Evolutionary conservation across 1,140 invertebrate species (phyloP).

Genomic region (Rhopalosiphum padi): DNA sequence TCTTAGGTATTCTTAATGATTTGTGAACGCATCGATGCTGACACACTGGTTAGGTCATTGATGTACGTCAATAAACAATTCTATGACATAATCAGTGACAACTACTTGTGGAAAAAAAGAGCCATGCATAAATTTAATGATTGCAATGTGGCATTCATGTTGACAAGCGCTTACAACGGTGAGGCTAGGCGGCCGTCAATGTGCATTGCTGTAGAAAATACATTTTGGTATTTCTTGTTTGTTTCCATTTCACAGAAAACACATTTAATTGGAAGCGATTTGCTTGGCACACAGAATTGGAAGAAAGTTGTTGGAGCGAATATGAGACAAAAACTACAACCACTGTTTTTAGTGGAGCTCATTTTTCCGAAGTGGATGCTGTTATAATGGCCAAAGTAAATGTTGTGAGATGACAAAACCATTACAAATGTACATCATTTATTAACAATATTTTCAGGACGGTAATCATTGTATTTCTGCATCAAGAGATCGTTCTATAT

Average conservation of each 20-base stretch:
- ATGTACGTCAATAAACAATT: slow-evolving; percentile 43
- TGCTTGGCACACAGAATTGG: slow-evolving; percentile 28
- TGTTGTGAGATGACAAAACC: neutral
- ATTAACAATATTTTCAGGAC: neutral
- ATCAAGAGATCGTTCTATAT: slow-evolving; percentile 51
- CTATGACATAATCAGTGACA: slow-evolving; percentile 21
- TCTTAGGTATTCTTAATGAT: slow-evolving; percentile 36
- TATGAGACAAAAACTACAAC: slow-evolving; percentile 45
- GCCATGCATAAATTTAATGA: neutral
- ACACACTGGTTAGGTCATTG: slow-evolving; percentile 25
- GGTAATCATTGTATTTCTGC: slow-evolving; percentile 40
- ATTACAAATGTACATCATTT: neutral
- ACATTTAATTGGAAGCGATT: slow-evolving; percentile 48
- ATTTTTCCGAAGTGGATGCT: slow-evolving; percentile 51
- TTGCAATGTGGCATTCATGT: neutral
- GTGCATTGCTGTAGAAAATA: neutral
- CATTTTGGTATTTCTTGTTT: neutral
- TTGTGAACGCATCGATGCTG: slow-evolving; percentile 11
- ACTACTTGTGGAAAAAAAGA: slow-evolving; percentile 38
- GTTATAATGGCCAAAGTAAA: slow-evolving; percentile 36
- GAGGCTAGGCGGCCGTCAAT: neutral
- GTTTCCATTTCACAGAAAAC: neutral
- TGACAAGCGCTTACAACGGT: neutral
- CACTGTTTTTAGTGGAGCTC: neutral
- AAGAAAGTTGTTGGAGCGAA: slow-evolving; percentile 35